Conservation (phyloP, 2,113 vertebrate species). For the Rhipidura dahli region DNA sequence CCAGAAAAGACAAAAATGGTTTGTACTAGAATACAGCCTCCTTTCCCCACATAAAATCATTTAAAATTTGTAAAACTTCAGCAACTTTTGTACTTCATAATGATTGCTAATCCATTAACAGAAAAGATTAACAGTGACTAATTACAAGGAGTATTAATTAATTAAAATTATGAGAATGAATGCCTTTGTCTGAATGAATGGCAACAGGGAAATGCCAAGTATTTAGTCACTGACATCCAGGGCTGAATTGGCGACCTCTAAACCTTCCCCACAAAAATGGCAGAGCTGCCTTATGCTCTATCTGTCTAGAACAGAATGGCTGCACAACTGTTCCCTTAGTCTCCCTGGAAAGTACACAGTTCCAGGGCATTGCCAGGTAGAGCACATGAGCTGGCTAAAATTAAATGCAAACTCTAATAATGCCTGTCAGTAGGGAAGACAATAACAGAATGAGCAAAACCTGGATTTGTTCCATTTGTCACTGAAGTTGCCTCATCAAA, state of each 20-base stretch:
- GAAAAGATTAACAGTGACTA: background rate
- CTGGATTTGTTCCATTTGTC: background rate
- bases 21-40: background rate
- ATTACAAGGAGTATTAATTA: background rate
- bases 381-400: background rate
- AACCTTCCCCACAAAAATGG: background rate
- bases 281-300: background rate
- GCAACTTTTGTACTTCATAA: background rate
- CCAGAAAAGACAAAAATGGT: background rate
- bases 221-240: background rate
- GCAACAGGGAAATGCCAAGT: background rate
- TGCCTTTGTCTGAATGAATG: background rate
- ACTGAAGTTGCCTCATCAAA: background rate
- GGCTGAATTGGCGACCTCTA: background rate
- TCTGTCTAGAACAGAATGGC: background rate
- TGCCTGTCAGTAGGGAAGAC: background rate
- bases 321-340: background rate
- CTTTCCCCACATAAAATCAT: background rate
- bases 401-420: background rate
- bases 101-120: background rate
- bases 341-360: background rate
- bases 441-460: background rate
- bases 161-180: background rate
- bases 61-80: background rate
- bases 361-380: background rate